A percentile compares a stretch with the other conserved stretches of the same genome.
phyloP scores from a whole-genome alignment of 2,888 invertebrate species.

The Penaeus monodon region DNA sequence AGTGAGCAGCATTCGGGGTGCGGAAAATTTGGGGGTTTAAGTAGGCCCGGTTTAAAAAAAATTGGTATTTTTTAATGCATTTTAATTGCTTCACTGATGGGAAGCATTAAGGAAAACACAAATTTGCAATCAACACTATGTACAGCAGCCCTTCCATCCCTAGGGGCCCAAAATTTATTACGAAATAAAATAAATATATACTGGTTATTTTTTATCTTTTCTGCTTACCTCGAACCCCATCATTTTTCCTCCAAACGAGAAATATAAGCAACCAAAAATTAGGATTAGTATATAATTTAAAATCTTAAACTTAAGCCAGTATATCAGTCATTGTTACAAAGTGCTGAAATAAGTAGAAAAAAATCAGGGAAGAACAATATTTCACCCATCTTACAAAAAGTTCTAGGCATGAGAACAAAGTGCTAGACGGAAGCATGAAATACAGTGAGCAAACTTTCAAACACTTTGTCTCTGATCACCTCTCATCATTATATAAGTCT shows the following conservation, averaged over 20 bases:
- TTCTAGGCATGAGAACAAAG: conserved; percentile 13
- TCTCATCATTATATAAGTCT: neutral
- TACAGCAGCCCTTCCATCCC: conserved; percentile 24
- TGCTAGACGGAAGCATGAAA: conserved; percentile 24
- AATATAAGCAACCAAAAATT: conserved; percentile 13
- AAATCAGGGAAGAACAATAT: conserved; percentile 22
- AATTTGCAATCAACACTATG: conserved; percentile 8
- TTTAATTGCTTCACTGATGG: neutral
- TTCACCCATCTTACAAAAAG: conserved; percentile 24
- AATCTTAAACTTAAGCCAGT: conserved; percentile 28
- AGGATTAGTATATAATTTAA: conserved; percentile 30
- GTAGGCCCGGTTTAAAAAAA: too few relatives aligned
- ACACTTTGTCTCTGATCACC: conserved; percentile 11
- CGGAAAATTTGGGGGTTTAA: too few relatives aligned
- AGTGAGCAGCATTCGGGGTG: too few relatives aligned
- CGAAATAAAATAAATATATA: neutral
- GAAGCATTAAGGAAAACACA: neutral
- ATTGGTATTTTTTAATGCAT: too few relatives aligned
- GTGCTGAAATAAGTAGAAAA: conserved; percentile 32
- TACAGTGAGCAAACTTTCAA: conserved; percentile 27
- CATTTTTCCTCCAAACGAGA: conserved; percentile 3
- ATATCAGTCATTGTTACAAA: conserved; percentile 27
- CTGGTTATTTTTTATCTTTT: neutral
- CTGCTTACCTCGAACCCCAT: conserved; percentile 12
- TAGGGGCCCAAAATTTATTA: conserved; percentile 1